Percentiles rank a stretch among this genome's conserved stretches.
phyloP scores from a whole-genome alignment of 1,140 invertebrate genomes.

The Dinoponera quadriceps region DNA sequence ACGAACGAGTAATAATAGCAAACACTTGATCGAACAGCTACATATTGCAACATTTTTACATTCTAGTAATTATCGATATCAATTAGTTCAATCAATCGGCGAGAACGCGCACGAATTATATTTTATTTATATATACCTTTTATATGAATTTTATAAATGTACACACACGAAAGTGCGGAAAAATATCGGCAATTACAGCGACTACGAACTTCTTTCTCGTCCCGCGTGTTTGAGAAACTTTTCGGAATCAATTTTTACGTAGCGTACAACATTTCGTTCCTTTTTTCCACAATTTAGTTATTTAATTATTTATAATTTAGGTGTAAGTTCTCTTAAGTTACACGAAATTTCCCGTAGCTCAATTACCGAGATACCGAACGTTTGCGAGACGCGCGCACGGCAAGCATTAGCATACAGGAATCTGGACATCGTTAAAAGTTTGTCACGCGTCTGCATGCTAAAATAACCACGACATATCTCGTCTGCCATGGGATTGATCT shows the following conservation, averaged over 20 bases:
- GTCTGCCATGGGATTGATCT: conserved; percentile 46
- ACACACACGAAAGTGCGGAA: too few relatives aligned
- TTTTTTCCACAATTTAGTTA: too few relatives aligned
- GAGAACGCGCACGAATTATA: too few relatives aligned
- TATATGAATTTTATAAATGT: too few relatives aligned
- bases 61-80: too few relatives aligned
- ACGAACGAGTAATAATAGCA: too few relatives aligned
- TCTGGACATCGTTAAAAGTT: conserved; percentile 55
- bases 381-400: conserved; percentile 28
- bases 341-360: conserved; percentile 47
- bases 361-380: conserved; percentile 20
- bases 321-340: conserved; percentile 34
- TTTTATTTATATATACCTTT: too few relatives aligned
- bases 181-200: too few relatives aligned
- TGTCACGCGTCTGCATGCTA: conserved; percentile 42
- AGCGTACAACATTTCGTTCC: conserved; percentile 1
- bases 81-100: too few relatives aligned
- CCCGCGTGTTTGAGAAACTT: conserved; percentile 1
- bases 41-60: too few relatives aligned
- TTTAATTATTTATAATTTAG: conserved; percentile 42
- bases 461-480: conserved; percentile 61
- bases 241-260: conserved; percentile 30
- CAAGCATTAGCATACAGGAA: conserved; percentile 59
- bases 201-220: background rate
- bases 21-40: too few relatives aligned